Evolutionary conservation across 2,888 invertebrate species (phyloP).

Genomic region (Onthophagus sagittarius): DNA sequence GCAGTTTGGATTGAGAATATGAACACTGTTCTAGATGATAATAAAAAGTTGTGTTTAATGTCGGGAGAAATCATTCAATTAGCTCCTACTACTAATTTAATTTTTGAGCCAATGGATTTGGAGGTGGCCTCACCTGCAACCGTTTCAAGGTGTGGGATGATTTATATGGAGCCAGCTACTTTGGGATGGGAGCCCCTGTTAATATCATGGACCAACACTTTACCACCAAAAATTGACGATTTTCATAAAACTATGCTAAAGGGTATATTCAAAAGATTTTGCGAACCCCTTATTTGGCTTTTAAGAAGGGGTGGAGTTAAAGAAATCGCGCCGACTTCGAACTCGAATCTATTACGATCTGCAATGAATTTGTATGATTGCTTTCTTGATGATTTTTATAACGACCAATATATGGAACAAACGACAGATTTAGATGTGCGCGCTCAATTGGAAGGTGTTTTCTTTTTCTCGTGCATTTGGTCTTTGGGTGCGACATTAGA

Average conservation of each 20-base stretch:
- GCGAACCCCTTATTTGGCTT: constrained; percentile 72
- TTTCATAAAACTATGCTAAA: constrained; percentile 66
- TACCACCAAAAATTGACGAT: constrained; percentile 67
- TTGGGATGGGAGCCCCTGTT: constrained; percentile 90
- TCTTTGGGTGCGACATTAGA: constrained; percentile 82
- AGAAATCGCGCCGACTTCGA: constrained; percentile 83
- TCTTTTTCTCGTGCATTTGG: constrained; percentile 92
- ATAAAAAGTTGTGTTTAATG: constrained; percentile 94
- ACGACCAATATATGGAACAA: constrained; percentile 67
- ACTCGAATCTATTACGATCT: constrained; percentile 77
- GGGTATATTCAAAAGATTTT: constrained; percentile 74
- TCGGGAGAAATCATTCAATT: constrained; percentile 95
- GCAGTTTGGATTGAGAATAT: constrained; percentile 97
- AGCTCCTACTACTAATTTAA: constrained; percentile 80
- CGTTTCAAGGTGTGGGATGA: constrained; percentile 94
- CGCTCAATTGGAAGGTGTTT: constrained; percentile 86
- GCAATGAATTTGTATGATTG: constrained; percentile 86
- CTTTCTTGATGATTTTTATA: constrained; percentile 80
- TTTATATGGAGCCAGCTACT: constrained; percentile 86
- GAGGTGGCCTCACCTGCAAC: constrained; percentile 93
- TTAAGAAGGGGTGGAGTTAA: constrained; percentile 70
- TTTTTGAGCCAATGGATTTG: constrained; percentile 94
- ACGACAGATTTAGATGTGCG: constrained; percentile 76
- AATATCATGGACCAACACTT: constrained; percentile 77
- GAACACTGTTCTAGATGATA: constrained; percentile 94